Percentiles rank a stretch among this genome's conserved stretches.
phyloP scores from a whole-genome alignment of 2,888 invertebrate genomes.

The Merodon equestris region DNA sequence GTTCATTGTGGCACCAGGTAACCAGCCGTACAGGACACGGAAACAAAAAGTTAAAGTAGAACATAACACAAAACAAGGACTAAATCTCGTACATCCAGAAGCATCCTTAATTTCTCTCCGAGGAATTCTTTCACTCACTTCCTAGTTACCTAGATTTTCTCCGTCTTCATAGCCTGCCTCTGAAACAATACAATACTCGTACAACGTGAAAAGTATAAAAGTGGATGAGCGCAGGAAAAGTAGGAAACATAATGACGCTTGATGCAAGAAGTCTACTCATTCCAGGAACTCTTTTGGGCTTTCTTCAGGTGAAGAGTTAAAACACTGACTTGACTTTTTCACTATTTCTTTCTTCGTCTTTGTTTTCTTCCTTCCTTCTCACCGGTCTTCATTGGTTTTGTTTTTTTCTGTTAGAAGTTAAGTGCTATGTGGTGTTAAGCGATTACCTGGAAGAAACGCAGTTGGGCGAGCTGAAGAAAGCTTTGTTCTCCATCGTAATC shows the following conservation, averaged over 20 bases:
- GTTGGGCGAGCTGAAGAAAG: neutral
- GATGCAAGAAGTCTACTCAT: slow-evolving; percentile 27
- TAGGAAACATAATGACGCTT: neutral
- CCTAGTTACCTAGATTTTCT: slow-evolving; percentile 50
- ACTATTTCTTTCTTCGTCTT: too few relatives aligned
- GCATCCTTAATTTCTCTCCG: slow-evolving; percentile 47
- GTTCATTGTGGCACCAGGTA: too few relatives aligned
- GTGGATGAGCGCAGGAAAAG: neutral
- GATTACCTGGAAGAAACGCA: slow-evolving; percentile 30
- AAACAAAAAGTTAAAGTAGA: neutral
- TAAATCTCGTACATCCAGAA: slow-evolving; percentile 17
- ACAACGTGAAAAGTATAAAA: neutral
- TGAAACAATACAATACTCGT: neutral
- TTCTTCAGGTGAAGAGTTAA: slow-evolving; percentile 31
- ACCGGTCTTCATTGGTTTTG: slow-evolving; percentile 33
- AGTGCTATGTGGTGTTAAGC: slow-evolving; percentile 57
- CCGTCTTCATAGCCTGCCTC: neutral
- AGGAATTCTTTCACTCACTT: slow-evolving; percentile 55
- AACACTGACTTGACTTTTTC: slow-evolving; percentile 7
- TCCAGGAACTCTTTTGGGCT: slow-evolving; percentile 30
- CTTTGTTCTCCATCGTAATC: too few relatives aligned
- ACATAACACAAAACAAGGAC: neutral
- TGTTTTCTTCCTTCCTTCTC: neutral
- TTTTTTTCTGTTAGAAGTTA: slow-evolving; percentile 17
- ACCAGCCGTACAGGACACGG: too few relatives aligned